Evolutionary conservation across 2,888 invertebrate genomes (phyloP).

Genomic region (Schrankia costaestrigalis): DNA sequence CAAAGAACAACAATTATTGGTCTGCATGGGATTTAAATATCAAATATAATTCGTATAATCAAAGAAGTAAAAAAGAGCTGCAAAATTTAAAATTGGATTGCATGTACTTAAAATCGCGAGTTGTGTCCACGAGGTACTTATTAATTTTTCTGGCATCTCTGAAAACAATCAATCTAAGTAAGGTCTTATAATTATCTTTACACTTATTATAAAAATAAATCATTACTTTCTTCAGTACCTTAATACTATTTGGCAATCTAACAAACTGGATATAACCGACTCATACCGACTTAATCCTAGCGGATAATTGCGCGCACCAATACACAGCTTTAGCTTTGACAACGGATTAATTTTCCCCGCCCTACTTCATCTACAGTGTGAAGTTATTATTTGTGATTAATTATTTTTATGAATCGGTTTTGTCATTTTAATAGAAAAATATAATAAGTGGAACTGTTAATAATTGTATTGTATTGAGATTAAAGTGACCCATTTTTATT

Average conservation of each 20-base stretch:
- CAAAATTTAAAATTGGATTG: too few relatives aligned
- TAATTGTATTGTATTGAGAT: neutral
- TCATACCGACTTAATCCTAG: conserved; percentile 27
- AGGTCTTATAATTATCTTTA: neutral
- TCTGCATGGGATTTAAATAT: too few relatives aligned
- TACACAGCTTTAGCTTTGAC: conserved; percentile 46
- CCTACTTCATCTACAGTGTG: conserved; percentile 36
- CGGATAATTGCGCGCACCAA: conserved; percentile 59
- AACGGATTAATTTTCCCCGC: conserved; percentile 60
- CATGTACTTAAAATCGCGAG: too few relatives aligned
- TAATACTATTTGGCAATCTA: conserved; percentile 28
- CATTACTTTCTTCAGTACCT: conserved; percentile 8
- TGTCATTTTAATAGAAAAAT: neutral
- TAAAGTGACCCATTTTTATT: neutral
- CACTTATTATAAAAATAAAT: neutral
- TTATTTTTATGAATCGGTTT: conserved; percentile 15
- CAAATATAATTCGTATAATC: too few relatives aligned
- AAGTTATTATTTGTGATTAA: conserved; percentile 23
- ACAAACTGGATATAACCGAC: conserved; percentile 31
- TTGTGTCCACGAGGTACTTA: too few relatives aligned
- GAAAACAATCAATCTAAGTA: too few relatives aligned
- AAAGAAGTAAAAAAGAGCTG: too few relatives aligned
- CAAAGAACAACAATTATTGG: too few relatives aligned
- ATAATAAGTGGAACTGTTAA: neutral
- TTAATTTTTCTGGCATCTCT: too few relatives aligned